Evolutionary conservation across 2,888 invertebrate species (phyloP).

Genomic region (Shargacucullia verbasci): DNA sequence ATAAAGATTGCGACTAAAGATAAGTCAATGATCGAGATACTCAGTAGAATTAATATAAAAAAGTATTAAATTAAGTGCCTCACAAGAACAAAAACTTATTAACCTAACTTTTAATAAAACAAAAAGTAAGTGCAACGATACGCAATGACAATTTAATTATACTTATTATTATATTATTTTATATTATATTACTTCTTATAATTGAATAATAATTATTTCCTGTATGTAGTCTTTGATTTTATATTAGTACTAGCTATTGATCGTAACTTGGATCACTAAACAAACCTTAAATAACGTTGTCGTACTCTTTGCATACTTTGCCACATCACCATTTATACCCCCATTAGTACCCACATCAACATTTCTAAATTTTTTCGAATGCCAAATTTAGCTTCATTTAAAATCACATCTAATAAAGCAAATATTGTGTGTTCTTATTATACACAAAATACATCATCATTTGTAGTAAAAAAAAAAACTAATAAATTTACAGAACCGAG

Average conservation of each 20-base stretch:
- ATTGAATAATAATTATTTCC: neutral
- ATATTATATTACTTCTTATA: neutral
- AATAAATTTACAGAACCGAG: conserved; percentile 6
- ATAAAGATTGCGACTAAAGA: conserved; percentile 27
- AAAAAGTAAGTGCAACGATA: too few species aligned
- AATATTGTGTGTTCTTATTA: too few species aligned
- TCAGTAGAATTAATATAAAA: neutral
- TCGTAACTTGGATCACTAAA: neutral
- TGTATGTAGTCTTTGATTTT: neutral
- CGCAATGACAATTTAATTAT: conserved; percentile 18
- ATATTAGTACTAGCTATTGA: neutral
- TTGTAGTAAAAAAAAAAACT: too few species aligned
- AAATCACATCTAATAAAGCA: too few species aligned
- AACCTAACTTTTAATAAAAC: neutral
- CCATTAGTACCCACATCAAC: too few species aligned
- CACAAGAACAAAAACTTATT: neutral
- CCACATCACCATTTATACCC: too few species aligned
- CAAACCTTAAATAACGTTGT: neutral
- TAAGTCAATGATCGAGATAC: conserved; percentile 14
- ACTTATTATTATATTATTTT: too few species aligned
- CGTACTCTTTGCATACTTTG: too few species aligned
- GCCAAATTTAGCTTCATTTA: too few species aligned
- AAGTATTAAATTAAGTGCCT: neutral
- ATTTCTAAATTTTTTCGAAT: too few species aligned
- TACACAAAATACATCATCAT: too few species aligned